A percentile compares a stretch with the other conserved stretches of the same genome.
Conservation (phyloP, 1,140 invertebrate species). For the Drosophila carrolli region DNA sequence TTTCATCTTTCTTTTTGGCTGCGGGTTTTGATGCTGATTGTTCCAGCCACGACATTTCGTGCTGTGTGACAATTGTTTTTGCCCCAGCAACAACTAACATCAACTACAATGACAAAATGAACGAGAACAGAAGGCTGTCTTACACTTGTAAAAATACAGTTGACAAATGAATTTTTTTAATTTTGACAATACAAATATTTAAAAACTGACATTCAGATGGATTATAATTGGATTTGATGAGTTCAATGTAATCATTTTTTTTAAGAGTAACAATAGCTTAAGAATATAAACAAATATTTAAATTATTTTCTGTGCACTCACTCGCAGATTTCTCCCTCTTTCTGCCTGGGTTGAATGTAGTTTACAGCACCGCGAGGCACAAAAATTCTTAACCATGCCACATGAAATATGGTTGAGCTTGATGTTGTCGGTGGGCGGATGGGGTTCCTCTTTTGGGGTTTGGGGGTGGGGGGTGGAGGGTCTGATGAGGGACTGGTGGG, state of each 20-base stretch:
- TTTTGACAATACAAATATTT: no score
- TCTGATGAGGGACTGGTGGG: no score
- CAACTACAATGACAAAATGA: conserved; percentile 33
- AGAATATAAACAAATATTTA: no score
- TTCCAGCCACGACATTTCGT: conserved; percentile 66
- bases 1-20: conserved; percentile 30
- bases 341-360: conserved; percentile 42
- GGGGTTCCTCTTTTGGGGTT: not conserved
- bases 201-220: no score
- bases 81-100: conserved; percentile 40
- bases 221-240: no score
- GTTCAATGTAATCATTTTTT: no score
- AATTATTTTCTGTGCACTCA: not conserved
- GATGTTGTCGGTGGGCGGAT: conserved; percentile 20
- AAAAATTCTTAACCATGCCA: conserved; percentile 78
- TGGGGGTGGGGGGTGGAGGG: not conserved
- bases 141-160: not conserved
- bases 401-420: conserved; percentile 68
- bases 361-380: conserved; percentile 68
- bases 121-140: conserved; percentile 26
- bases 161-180: no score
- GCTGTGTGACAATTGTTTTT: conserved; percentile 72
- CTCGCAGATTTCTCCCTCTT: no score
- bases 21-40: conserved; percentile 62
- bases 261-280: no score